A percentile compares a stretch with the other conserved stretches of the same genome.
Conservation (phyloP, 2,797 vertebrate genomes). For the Semaprochilodus insignis region DNA sequence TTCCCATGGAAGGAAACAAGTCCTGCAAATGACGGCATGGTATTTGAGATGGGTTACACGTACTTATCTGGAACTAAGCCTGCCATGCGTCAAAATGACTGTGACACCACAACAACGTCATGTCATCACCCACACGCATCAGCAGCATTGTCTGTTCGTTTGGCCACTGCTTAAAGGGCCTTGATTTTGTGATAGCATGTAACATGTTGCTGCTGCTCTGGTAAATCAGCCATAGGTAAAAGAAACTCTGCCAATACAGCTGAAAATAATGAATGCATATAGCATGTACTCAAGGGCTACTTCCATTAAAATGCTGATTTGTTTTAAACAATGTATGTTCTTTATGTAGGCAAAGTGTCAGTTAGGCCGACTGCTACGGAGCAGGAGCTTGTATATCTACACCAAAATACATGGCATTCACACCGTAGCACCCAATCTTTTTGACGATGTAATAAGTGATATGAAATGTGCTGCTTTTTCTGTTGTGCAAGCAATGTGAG, state of each 20-base stretch:
- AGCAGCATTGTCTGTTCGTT: not conserved
- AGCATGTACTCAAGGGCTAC: no score
- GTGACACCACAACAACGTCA: constrained; percentile 40
- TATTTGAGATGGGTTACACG: not conserved
- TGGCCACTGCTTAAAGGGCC: no score
- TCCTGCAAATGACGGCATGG: constrained; percentile 4
- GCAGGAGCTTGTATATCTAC: not conserved
- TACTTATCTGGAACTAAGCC: constrained; percentile 18
- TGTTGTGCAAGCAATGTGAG: not conserved
- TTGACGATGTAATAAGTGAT: not conserved
- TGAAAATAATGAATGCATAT: no score
- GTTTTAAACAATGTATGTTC: not conserved
- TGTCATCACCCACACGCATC: constrained; percentile 15
- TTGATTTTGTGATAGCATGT: not conserved
- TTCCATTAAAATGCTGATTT: not conserved
- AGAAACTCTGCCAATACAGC: no score
- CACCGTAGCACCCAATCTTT: not conserved
- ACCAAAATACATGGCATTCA: no score
- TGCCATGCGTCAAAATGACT: constrained; percentile 24
- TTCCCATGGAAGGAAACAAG: constrained; percentile 34
- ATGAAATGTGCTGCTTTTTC: not conserved
- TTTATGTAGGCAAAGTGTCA: not conserved
- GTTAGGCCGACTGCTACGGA: not conserved
- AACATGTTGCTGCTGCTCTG: not conserved
- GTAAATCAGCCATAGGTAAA: not conserved